These are phyloP conservation scores for Pteronotus mesoamericanus DNA, from an alignment of 2,797 vertebrate genomes.

Conservation along the genomic window DNA sequence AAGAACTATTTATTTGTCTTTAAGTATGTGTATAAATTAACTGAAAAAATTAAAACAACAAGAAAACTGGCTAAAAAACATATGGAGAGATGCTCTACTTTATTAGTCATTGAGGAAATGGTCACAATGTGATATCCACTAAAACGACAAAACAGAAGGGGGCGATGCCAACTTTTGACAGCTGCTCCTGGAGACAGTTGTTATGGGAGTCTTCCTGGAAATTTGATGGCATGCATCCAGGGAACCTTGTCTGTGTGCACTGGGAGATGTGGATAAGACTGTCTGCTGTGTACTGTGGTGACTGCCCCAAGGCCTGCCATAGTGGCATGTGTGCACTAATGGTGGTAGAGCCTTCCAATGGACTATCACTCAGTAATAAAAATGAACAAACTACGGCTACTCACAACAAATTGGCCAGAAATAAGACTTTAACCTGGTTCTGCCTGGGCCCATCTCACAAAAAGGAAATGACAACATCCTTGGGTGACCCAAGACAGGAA, in stretches of 20 bases:
- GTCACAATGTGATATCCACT: background rate
- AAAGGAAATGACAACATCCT: background rate
- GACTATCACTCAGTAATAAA: too few species aligned
- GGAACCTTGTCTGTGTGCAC: rapidly evolving
- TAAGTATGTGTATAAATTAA: background rate
- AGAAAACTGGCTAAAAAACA: background rate
- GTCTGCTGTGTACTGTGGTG: rapidly evolving
- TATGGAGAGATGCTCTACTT: background rate
- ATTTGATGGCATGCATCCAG: background rate
- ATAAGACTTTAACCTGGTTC: background rate
- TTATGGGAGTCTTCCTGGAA: background rate
- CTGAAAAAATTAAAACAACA: background rate
- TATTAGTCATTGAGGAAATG: background rate
- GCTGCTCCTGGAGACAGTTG: background rate
- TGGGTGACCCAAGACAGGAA: background rate
- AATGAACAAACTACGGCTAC: too few species aligned
- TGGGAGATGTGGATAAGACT: background rate
- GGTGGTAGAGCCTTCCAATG: rapidly evolving
- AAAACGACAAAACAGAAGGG: background rate
- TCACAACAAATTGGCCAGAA: too few species aligned
- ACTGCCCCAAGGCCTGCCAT: rapidly evolving
- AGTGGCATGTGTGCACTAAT: rapidly evolving
- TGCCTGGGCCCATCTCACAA: background rate
- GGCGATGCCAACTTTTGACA: background rate
- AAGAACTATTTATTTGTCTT: background rate